Evolutionary conservation across 2,797 vertebrate species (phyloP).

Genomic region (Catharus ustulatus): DNA sequence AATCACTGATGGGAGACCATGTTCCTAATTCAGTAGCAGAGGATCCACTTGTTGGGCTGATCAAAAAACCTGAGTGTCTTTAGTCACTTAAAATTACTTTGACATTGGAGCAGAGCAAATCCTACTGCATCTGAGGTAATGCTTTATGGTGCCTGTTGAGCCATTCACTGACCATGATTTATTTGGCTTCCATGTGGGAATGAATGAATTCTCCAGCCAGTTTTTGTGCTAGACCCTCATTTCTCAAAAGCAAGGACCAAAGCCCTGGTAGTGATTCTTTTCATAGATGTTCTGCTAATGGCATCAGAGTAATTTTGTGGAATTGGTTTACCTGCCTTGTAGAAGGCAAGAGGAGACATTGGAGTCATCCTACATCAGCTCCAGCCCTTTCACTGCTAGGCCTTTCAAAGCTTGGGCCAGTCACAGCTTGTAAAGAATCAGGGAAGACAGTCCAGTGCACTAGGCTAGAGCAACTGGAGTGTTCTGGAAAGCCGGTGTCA

Average conservation of each 20-base stretch:
- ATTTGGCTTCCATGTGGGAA: background rate
- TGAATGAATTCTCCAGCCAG: background rate
- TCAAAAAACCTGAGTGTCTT: background rate
- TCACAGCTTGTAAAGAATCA: background rate
- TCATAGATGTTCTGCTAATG: background rate
- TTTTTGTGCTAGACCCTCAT: background rate
- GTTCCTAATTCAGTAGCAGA: background rate
- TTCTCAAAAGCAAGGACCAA: background rate
- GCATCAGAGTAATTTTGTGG: background rate
- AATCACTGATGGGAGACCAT: background rate
- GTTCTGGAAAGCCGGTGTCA: background rate
- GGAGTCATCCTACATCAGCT: background rate
- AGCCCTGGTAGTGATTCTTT: background rate
- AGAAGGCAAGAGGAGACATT: background rate
- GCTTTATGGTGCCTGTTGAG: background rate
- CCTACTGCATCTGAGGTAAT: background rate
- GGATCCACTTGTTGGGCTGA: background rate
- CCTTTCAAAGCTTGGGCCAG: background rate
- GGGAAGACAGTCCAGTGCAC: no score
- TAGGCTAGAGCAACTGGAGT: background rate
- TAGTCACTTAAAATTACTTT: background rate
- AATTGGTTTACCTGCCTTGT: background rate
- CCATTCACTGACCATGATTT: rapidly evolving
- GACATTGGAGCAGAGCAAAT: rapidly evolving
- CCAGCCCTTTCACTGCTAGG: background rate